Evolutionary conservation across 2,113 vertebrate genomes (phyloP).

Genomic region (Pteruthius melanotis): DNA sequence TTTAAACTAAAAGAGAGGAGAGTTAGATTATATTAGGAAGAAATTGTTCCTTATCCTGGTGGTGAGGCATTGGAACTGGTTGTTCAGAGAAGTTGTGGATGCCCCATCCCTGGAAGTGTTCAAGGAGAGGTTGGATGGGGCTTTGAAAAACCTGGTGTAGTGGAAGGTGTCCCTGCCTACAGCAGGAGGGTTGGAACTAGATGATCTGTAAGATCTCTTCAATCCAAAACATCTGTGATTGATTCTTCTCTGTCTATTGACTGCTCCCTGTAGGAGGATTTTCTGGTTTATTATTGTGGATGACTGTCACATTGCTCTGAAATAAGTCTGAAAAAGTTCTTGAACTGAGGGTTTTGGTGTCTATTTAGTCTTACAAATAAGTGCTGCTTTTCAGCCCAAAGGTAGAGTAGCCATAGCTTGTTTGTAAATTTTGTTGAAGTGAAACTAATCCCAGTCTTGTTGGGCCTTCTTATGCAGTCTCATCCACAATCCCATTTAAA

Average conservation of each 20-base stretch:
- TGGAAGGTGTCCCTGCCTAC: not conserved
- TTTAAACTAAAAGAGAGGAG: not conserved
- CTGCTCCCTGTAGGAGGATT: not conserved
- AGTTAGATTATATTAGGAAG: not conserved
- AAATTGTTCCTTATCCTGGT: not conserved
- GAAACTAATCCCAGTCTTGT: not conserved
- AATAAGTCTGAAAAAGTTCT: not conserved
- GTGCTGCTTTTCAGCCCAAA: not conserved
- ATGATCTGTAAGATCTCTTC: not conserved
- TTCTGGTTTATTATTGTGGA: not conserved
- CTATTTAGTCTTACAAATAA: not conserved
- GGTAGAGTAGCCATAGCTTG: not conserved
- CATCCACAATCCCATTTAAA: fast-evolving
- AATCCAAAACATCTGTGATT: not conserved
- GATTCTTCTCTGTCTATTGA: not conserved
- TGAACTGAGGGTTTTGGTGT: not conserved
- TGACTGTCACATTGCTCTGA: not conserved
- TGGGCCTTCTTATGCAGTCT: not conserved
- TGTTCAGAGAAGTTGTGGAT: not conserved
- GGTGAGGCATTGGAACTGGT: not conserved
- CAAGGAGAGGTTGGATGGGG: fast-evolving
- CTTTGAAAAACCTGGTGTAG: not conserved
- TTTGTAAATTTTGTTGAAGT: not conserved
- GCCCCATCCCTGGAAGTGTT: not conserved
- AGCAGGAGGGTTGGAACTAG: not conserved